Conservation (phyloP, 1,140 invertebrate species). For the Aphidius gifuensis region DNA sequence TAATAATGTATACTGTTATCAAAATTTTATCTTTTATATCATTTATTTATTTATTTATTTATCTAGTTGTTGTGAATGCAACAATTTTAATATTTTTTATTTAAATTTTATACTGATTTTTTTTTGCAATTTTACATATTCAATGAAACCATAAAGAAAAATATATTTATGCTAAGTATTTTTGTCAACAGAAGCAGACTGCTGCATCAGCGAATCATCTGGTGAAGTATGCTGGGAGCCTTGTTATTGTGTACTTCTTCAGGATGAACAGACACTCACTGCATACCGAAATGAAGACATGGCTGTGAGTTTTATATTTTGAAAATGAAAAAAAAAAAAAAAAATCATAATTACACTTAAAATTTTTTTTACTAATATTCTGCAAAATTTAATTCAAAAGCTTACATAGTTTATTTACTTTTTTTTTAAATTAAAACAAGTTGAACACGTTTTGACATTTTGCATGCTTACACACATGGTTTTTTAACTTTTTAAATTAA, state of each 20-base stretch:
- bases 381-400: conserved; percentile 3
- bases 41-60: too few species aligned
- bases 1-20: too few species aligned
- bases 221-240: conserved; percentile 72
- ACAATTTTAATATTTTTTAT: not conserved
- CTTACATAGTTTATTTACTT: not conserved
- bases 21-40: too few species aligned
- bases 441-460: not conserved
- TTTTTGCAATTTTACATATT: not conserved
- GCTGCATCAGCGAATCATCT: conserved; percentile 46
- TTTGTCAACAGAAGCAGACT: conserved; percentile 50
- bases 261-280: conserved; percentile 80
- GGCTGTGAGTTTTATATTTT: conserved; percentile 65
- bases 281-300: conserved; percentile 84
- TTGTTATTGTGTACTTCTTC: conserved; percentile 81
- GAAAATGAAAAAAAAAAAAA: not conserved
- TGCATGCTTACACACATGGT: too few species aligned
- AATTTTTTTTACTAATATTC: not conserved
- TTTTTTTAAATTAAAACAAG: not conserved
- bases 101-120: not conserved
- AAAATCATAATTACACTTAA: not conserved
- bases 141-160: not conserved
- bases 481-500: too few species aligned
- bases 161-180: conserved; percentile 5
- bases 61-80: too few species aligned